Evolutionary conservation across 1,140 invertebrate species (phyloP), one percentile per base, ranked within the genome.

Genomic region (Lepidostoma basale): DNA sequence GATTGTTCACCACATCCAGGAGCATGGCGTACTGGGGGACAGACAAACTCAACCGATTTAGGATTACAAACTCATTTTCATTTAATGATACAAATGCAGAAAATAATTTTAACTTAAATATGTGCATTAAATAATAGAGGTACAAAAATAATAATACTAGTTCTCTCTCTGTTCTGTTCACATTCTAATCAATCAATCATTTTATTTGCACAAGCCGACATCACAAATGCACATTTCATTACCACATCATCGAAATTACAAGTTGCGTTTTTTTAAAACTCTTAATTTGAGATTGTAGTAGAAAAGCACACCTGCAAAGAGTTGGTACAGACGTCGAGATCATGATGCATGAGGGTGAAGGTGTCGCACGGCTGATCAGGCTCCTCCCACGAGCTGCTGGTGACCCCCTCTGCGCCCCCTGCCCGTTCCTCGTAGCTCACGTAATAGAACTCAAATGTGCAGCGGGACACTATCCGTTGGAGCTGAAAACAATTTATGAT

Each of bases 401-500:
- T 68, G 25, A 67, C 70, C 45, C 62, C 74, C 40, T 70, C 72
- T 45, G 62, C 74, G 49, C 74, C 74, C 9, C 72, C 64, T 3
- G 74, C 77, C 33, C 62, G 59, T 74, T 92, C 91, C 77, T 92
- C 88, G 77, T 98, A 98, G 60, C 93, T 92, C 28, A 95, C 96
- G 79, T 98, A 99, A 79, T 96, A 98, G 81, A 99, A 97, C 81
- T 99, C 96, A 81, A 97, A 99, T 76, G 92, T 93, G 83, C 98
- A 99, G 4, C 97, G 85, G 0, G 96, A 98, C 10, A 98, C 96
- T 69, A 99, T 98, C 45, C 97, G 85, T 84, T 99, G 97, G 3
- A 98, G 81, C 83, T 98, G 83, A 56, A 86, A 65, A 3, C 8
- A 4, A n/a, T n/a, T n/a, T n/a, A n/a, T n/a, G 6, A 36, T 36